Evolutionary conservation across 30 jellyfish, hydroid and myxozoan species (phyloP).

Genomic region (Nemopilema nomurai): DNA sequence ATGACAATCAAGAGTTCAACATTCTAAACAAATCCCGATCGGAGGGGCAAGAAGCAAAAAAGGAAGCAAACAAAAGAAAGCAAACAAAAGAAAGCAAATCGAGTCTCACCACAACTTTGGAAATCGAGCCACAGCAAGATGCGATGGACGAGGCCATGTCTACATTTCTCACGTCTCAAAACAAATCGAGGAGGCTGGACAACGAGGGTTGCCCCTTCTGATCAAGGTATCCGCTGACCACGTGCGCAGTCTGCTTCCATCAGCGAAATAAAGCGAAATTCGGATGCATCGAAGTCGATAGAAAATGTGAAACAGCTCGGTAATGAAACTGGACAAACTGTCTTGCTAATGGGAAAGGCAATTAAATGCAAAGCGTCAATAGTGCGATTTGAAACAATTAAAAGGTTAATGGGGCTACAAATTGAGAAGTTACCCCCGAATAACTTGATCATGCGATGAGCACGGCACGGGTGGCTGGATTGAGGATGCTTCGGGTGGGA

Average conservation of each 20-base stretch:
- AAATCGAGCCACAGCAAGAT: slow-evolving; percentile 6
- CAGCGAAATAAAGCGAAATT: no score
- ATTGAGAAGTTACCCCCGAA: neutral
- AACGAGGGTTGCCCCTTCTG: neutral
- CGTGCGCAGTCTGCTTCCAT: neutral
- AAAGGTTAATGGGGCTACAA: neutral
- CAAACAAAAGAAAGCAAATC: no score
- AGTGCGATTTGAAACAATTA: neutral
- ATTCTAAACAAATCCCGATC: no score
- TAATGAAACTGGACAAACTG: no score
- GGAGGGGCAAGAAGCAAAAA: no score
- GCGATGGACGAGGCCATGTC: neutral
- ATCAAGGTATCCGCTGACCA: neutral
- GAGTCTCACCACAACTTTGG: slow-evolving; percentile 1
- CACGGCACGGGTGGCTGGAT: slow-evolving; percentile 24
- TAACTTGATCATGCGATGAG: slow-evolving; percentile 24
- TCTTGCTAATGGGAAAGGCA: no score
- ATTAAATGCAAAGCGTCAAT: neutral
- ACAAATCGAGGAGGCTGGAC: neutral
- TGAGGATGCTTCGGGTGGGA: neutral
- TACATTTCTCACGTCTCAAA: neutral
- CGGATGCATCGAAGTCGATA: no score
- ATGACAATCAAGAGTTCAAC: no score
- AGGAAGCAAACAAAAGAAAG: no score
- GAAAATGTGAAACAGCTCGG: no score